Percentiles rank a stretch among this genome's conserved stretches.
These are phyloP conservation scores for Drosophila yakuba DNA, from an alignment of 1,140 invertebrate species.

Conservation along the genomic window DNA sequence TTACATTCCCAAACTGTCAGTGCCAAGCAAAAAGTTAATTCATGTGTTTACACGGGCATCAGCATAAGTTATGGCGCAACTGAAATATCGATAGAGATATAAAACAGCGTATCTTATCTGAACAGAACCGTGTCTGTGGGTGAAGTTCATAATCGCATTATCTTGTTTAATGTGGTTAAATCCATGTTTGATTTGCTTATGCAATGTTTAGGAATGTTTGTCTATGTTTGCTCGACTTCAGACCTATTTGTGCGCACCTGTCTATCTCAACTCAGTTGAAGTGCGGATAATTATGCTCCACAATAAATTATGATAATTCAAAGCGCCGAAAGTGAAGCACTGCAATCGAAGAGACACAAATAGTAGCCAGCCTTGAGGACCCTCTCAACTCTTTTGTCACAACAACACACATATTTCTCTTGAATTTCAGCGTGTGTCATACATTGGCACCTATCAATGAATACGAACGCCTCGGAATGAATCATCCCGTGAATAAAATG, in stretches of 20 bases:
- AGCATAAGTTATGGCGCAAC: conserved; percentile 28
- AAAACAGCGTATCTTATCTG: conserved; percentile 27
- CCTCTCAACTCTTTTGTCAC: conserved; percentile 23
- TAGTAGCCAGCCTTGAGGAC: conserved; percentile 20
- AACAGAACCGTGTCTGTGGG: conserved; percentile 1
- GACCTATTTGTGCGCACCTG: neutral
- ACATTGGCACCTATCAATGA: conserved; percentile 7
- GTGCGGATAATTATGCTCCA: neutral
- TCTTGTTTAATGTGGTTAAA: conserved; percentile 12
- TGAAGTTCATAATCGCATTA: conserved; percentile 25
- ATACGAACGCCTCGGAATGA: conserved; percentile 27
- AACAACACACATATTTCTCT: conserved; percentile 29
- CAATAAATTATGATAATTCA: conserved; percentile 8
- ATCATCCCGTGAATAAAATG: conserved; percentile 50
- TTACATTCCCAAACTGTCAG: conserved; percentile 28
- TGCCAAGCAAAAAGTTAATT: conserved; percentile 21
- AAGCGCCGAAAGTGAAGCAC: neutral
- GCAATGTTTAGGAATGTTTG: conserved; percentile 33
- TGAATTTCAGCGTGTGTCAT: conserved; percentile 54
- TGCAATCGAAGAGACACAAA: conserved; percentile 5
- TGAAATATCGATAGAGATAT: conserved; percentile 16
- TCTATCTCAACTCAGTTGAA: neutral
- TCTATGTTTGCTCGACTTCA: conserved; percentile 1
- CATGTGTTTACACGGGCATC: conserved; percentile 23
- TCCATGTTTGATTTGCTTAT: conserved; percentile 1